Evolutionary conservation across 1,140 invertebrate genomes (phyloP), one percentile per base, ranked within the genome.

Genomic region (Sitobion miscanthi): DNA sequence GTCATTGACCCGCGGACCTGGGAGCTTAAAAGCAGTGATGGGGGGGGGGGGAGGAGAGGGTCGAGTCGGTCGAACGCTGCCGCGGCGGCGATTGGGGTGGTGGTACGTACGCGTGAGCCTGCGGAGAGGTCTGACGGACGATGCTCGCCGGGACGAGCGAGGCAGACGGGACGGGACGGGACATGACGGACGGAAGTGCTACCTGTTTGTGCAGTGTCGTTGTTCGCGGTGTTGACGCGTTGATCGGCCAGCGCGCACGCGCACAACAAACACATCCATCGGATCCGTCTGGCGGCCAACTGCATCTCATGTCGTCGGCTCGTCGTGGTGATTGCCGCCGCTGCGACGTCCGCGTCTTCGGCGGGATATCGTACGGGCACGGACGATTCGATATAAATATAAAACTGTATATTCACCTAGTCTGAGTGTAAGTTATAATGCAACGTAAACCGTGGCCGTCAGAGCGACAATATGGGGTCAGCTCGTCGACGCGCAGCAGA

Each of bases 201-300:
- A 93, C 91, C 91, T 93, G 91, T 93, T 93, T 93, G 91, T 57
- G 91, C 62, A 77, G 62, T 93, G 47, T 57, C 77, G 77, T 93
- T 93, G 49, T 30, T 86, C 2, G 82, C 23, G n/a, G 17, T 57
- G 49, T 52, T 35, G 77, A 93, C 82, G n/a, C 38, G 77, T 86
- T 93, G 91, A 57, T 93, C 91, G 82, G 91, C 91, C 69, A 93
- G 82, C 21, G 91, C 91, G 82, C 91, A 93, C 47, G 91, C 91
- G 82, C 91, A 93, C 91, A 93, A 57, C 82, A 93, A 85, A 38
- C 91, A 93, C 91, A 93, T 86, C 91, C 91, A 93, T 45, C 91
- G 91, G 47, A 93, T 93, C 91, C 91, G 77, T 86, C 82, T 93
- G 91, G 35, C 91, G 89, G 89, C 89, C 89, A 90, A n/a, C 91